phyloP scores from a whole-genome alignment of 2,113 vertebrate genomes.

The Phocoena phocoena region DNA sequence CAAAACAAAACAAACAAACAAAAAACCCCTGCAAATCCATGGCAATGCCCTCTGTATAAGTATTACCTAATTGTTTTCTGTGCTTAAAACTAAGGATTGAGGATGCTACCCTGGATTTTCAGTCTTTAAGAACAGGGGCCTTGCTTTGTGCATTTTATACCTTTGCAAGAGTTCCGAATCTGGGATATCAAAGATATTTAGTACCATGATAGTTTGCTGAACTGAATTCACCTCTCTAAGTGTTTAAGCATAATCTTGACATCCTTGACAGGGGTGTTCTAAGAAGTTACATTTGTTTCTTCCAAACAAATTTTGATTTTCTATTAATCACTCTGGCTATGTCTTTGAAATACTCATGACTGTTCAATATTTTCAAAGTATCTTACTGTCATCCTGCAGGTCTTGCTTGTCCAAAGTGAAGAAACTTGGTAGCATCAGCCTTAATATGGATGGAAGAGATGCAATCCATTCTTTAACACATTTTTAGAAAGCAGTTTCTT shows the following conservation, averaged over 20 bases:
- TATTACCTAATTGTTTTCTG: not conserved
- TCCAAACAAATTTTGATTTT: not conserved
- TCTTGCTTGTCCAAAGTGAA: not conserved
- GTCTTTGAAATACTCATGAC: not conserved
- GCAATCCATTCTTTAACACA: not conserved
- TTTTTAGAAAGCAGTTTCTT: not conserved
- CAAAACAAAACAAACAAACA: too few relatives aligned
- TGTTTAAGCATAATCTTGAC: not conserved
- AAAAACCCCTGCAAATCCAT: fast-evolving
- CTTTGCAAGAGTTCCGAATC: not conserved
- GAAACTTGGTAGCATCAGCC: not conserved
- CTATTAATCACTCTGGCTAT: not conserved
- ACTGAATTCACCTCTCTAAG: not conserved
- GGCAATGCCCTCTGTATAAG: not conserved
- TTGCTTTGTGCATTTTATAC: not conserved
- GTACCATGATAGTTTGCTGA: not conserved
- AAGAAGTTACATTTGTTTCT: not conserved
- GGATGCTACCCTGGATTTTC: not conserved
- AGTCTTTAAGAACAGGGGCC: not conserved
- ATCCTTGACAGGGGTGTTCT: not conserved
- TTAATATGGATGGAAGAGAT: not conserved
- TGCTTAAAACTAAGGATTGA: not conserved
- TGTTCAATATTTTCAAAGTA: not conserved
- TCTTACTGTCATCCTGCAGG: not conserved
- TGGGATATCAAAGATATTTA: not conserved